Evolutionary conservation across 2,113 vertebrate species (phyloP), one percentile per base, ranked within the genome.

Genomic region (Paralichthys olivaceus): DNA sequence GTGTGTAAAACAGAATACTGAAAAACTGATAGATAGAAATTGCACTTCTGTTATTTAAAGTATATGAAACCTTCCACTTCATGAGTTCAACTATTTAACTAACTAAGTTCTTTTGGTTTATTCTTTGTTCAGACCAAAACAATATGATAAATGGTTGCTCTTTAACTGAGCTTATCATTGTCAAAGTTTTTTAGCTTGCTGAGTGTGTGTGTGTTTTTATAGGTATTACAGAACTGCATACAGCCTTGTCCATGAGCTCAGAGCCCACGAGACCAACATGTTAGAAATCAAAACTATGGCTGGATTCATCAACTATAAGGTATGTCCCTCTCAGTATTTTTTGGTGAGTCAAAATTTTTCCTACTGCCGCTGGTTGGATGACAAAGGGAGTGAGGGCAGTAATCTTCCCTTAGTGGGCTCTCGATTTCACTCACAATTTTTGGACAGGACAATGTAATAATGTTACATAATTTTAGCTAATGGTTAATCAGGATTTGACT

Each of bases 221-320:
- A 99, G 98, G 83, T 97, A 99, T 87, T 99, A 99, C 86, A 96
- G 95, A 89, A 97, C 95, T 4, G 97, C 98, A 0, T 98, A 99
- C 90, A 96, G 95, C 83, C 96, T 99, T 45, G 94, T 99, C 56
- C 97, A 99, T 76, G 98, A 99, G 93, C 91, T 99, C 83, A 91
- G 98, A 92, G 95, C 97, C 62, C 97, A 99, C 82, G 98, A 99
- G 93, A 98, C 96, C 84, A 99, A 99, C 87, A 98, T 99, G 92
- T 81, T 99, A 92, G 98, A 99, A 94, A 99, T 99, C 84, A 99
- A 99, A 93, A 98, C 97, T 2, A 96, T 99, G 95, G 98, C 97
- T 89, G 98, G 98, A 90, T 99, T 99, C 90, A 97, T 98, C 91
- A 99, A 97, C 94, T 99, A 99, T 81, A 99, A 99, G 97, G 98